Evolutionary conservation across 1,140 invertebrate genomes (phyloP), one percentile per base, ranked within the genome.

Genomic region (Cotesia glomerata): DNA sequence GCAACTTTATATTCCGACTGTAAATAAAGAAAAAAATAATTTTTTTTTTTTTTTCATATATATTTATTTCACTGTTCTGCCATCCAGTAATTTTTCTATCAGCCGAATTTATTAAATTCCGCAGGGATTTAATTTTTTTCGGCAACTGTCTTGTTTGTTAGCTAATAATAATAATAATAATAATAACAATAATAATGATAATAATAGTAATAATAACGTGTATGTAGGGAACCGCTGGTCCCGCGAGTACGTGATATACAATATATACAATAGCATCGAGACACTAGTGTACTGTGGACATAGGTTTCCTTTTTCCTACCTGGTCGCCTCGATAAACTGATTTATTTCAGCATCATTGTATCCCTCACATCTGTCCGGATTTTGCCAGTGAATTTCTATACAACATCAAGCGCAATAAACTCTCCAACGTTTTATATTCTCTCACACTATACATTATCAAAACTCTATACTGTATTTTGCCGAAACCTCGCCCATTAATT

Each of bases 341-440:
- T 86, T 86, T 86, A 86, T 86, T 86, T 85, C 79, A 77, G 78
- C 80, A 80, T 84, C 78, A 85, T 84, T 81, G 78, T 80, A 74
- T 77, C 68, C 68, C 72, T 70, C 77, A 82, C 85, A 86, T 86
- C 84, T 86, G 85, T 82, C 80, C 79, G 79, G 79, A 82, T 79
- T 81, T 74, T 72, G 73, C 59, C 39, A 69, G 71, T 64, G 61
- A 63, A 71, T 73, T 74, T 67, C 65, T 67, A 45, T 67, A 45
- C 39, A 45, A 45, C 39, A 45, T 45, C 39, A 45, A 39, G 49
- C 65, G 34, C 65, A 51, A 45, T 45, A 45, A 45, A 51, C 36
- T 16, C 49, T 34, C 11, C 65, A 67, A 67, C 65, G 65, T 67
- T 52, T 64, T 64, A n/a, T 64, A 32, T 64, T 49, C 13, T 16